Base-by-base conservation (phyloP, 2,888 invertebrate species). In the Drosophila tripunctata region DNA sequence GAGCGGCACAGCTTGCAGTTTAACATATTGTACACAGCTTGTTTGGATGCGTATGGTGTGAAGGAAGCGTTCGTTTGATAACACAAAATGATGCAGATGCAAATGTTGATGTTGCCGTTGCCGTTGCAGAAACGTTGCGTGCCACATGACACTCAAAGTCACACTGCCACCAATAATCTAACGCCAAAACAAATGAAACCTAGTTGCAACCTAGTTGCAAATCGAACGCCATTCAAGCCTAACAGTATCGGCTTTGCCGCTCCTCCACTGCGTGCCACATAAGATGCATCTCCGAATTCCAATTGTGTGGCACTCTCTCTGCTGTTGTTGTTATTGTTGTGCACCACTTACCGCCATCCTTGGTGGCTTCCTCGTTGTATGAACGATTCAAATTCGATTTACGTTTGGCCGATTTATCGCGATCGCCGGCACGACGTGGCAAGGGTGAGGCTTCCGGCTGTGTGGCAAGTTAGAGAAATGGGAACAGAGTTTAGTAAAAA, bases 351-450 rank as follows among this genome's bases (percentile, higher is more conserved):
- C 91, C 91, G 89, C 91, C 88, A 78, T 91, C 90, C 69, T 87
- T 88, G 50, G 87, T 91, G 56, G 91, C 87, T 78, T 91, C 91
- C 71, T 90, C 91, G 79, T 91, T 92, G 75, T 89, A 91, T 41
- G 93, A 92, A 73, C 93, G 92, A 91, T 94, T 95, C 81, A 93
- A 92, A 91, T 94, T 94, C 77, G 94, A 94, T 92, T 93, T 94
- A 68, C 94, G 92, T 90, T 94, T 94, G 76, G 92, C 92, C 88
- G 93, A 94, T 88, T 94, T 94, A 91, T 95, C 95, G 74, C 93
- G 93, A 79, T 93, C 93, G 48, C 90, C 89, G 66, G 81, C 78
- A 61, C 89, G 90, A 64, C 91, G 90, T 6, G 87, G 84, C 12
- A 80, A 76, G 66, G 90, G 88, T 7, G 89, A 86, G 70, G 89